Conservation (phyloP, 1,140 invertebrate species). For the Rhopalosiphum maidis region DNA sequence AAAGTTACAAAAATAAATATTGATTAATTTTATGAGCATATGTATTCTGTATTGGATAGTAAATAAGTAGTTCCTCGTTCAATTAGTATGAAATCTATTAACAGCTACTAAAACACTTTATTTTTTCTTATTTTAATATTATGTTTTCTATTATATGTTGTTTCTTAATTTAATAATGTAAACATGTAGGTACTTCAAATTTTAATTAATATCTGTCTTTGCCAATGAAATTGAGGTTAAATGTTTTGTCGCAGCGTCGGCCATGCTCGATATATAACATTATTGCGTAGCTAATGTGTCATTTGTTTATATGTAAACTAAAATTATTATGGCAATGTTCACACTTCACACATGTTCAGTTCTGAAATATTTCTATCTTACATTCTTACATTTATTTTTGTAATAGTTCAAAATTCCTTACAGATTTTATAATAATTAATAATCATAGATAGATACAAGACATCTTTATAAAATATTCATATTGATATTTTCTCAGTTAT, state of each 20-base stretch:
- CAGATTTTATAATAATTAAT: background rate
- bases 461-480: too few relatives aligned
- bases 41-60: background rate
- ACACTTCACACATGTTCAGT: background rate
- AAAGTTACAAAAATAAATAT: background rate
- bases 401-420: background rate
- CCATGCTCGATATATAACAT: background rate
- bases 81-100: background rate
- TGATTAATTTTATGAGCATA: background rate
- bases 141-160: background rate
- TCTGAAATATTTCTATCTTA: background rate
- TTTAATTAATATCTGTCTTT: background rate
- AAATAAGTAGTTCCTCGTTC: too few relatives aligned
- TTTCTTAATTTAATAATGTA: background rate
- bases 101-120: background rate
- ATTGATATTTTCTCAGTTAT: too few relatives aligned
- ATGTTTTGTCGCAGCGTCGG: background rate
- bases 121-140: too few relatives aligned
- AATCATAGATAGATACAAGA: too few relatives aligned
- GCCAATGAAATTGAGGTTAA: background rate
- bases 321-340: background rate
- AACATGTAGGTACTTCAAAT: background rate
- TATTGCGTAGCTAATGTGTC: constrained; percentile 3
- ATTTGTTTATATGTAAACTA: background rate
- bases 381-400: background rate